Evolutionary conservation across 2,888 invertebrate species (phyloP).

Genomic region (Strigamia transsilvanica): DNA sequence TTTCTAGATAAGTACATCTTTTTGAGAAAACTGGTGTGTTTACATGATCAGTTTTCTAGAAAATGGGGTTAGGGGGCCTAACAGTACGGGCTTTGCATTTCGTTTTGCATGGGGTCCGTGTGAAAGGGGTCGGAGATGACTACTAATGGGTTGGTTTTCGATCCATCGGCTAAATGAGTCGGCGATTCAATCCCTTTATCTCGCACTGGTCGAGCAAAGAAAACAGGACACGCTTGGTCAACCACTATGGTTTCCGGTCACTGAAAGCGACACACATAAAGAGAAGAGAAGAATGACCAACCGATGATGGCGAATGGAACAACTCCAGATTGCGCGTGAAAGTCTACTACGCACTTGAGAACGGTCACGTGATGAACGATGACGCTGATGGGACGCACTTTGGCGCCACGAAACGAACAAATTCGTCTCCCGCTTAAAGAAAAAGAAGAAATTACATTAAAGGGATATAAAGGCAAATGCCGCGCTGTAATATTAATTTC

Average conservation of each 20-base stretch:
- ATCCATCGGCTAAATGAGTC: not conserved
- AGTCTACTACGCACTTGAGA: not conserved
- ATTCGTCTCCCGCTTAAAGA: not conserved
- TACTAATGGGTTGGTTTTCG: not conserved
- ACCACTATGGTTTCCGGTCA: constrained; percentile 39
- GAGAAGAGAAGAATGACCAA: constrained; percentile 11
- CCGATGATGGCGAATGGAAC: not conserved
- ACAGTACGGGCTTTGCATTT: no score
- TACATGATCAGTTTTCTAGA: no score
- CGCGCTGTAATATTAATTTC: constrained; percentile 16
- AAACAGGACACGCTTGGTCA: constrained; percentile 35
- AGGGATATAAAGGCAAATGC: constrained; percentile 7
- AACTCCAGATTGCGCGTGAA: not conserved
- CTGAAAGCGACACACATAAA: constrained; percentile 28
- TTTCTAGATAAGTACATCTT: no score
- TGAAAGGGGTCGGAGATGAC: not conserved
- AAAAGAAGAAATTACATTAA: no score
- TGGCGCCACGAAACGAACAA: not conserved
- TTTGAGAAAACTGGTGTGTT: no score
- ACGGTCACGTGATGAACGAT: not conserved
- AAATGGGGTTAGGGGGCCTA: no score
- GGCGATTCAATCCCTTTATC: not conserved
- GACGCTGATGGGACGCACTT: not conserved
- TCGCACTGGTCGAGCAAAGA: constrained; percentile 13
- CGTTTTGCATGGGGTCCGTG: not conserved